Evolutionary conservation across 30 jellyfish, hydroid and myxozoan genomes (phyloP).

Genomic region (Aurelia sp.): DNA sequence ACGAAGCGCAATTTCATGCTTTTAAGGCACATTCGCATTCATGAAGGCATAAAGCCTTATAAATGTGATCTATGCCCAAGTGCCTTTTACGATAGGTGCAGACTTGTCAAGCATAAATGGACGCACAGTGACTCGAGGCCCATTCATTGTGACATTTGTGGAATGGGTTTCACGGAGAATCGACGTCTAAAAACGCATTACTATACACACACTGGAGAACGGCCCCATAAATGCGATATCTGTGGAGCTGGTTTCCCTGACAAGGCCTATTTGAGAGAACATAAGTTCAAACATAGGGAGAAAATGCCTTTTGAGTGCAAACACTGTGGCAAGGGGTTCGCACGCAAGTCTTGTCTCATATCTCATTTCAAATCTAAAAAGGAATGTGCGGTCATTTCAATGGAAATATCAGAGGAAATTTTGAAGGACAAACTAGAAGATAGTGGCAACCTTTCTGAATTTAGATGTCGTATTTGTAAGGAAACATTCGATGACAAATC

Average conservation of each 20-base stretch:
- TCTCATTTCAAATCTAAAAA: background rate
- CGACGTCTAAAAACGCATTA: slow-evolving; percentile 5
- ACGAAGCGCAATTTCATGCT: slow-evolving; percentile 2
- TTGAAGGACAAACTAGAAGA: too few species aligned
- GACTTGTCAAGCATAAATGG: too few species aligned
- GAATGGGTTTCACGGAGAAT: slow-evolving; percentile 2
- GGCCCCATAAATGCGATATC: slow-evolving; percentile 27
- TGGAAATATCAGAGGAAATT: too few species aligned
- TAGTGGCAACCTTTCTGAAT: too few species aligned
- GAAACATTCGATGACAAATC: too few species aligned
- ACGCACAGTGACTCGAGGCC: too few species aligned
- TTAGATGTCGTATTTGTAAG: too few species aligned
- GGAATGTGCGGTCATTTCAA: too few species aligned
- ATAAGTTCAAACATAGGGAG: slow-evolving; percentile 14
- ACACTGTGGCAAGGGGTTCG: slow-evolving; percentile 17
- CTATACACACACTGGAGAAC: slow-evolving; percentile 22
- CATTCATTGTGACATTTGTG: background rate
- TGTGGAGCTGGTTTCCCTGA: slow-evolving; percentile 12
- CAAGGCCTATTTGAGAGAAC: slow-evolving; percentile 2
- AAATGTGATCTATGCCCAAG: background rate
- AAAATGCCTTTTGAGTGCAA: slow-evolving; percentile 17
- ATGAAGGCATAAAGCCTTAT: slow-evolving; percentile 6
- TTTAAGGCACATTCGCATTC: slow-evolving; percentile 4
- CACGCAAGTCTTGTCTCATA: background rate
- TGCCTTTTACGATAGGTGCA: too few species aligned